Evolutionary conservation across 2,113 vertebrate species (phyloP).

Genomic region (Lipotes vexillifer): DNA sequence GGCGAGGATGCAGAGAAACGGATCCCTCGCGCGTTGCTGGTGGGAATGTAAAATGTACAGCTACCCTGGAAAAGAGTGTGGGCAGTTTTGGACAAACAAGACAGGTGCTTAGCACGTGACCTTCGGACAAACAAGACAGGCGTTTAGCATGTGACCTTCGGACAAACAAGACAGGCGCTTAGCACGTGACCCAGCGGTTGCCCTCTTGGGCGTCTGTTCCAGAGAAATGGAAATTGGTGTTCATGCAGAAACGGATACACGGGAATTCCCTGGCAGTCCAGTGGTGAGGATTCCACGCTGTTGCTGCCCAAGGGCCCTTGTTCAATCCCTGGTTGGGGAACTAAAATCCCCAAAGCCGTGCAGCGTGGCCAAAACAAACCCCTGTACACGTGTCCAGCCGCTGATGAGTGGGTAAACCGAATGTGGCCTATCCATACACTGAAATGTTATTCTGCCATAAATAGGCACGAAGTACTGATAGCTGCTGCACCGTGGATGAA

Average conservation of each 20-base stretch:
- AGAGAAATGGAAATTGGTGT: background rate
- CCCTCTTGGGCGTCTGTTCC: background rate
- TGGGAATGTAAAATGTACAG: fast-evolving
- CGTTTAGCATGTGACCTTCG: fast-evolving
- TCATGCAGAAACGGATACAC: background rate
- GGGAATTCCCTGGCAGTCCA: background rate
- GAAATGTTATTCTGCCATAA: background rate
- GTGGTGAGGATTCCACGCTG: background rate
- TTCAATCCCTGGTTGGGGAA: background rate
- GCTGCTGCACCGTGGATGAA: fast-evolving
- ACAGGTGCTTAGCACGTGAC: fast-evolving
- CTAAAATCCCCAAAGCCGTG: background rate
- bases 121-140: no score
- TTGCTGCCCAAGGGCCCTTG: background rate
- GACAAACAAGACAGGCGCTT: fast-evolving
- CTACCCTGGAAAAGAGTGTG: fast-evolving
- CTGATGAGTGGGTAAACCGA: background rate
- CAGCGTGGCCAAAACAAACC: background rate
- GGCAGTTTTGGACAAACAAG: background rate
- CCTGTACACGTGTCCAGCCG: fast-evolving
- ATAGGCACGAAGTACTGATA: background rate
- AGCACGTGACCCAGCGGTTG: fast-evolving
- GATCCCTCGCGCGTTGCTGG: fast-evolving
- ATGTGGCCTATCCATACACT: background rate
- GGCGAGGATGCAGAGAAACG: fast-evolving